Evolutionary conservation across 2,888 invertebrate genomes (phyloP).

Genomic region (Terebella lapidaria): DNA sequence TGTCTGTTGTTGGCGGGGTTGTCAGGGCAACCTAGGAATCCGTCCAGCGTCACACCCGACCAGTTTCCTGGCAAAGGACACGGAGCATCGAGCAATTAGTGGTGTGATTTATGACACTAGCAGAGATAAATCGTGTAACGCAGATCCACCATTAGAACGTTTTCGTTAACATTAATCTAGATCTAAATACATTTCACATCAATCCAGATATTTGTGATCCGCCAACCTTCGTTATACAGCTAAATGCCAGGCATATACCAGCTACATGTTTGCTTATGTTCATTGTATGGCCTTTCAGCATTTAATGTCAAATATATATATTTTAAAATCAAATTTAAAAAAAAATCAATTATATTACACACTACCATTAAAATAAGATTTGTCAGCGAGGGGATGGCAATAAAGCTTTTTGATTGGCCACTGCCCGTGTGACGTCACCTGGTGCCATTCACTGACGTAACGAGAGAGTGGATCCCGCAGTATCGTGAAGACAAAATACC

Average conservation of each 20-base stretch:
- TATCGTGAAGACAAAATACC: no score
- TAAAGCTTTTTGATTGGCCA: not conserved
- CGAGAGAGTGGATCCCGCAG: not conserved
- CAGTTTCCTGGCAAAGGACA: conserved; percentile 41
- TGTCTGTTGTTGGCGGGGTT: conserved; percentile 94
- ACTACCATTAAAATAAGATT: not conserved
- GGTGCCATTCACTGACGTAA: not conserved
- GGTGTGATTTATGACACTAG: no score
- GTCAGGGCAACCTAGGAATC: conserved; percentile 84
- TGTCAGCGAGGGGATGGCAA: not conserved
- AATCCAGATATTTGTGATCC: no score
- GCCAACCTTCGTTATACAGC: no score
- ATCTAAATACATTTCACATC: no score
- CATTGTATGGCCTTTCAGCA: not conserved
- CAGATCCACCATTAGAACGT: no score
- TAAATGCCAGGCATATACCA: not conserved
- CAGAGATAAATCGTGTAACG: no score
- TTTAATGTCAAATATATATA: no score
- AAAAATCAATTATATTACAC: no score
- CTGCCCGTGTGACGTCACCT: not conserved
- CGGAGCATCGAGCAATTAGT: no score
- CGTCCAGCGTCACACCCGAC: conserved; percentile 77
- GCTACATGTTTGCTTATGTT: not conserved
- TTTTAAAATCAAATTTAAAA: no score
- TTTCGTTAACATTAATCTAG: no score